These are phyloP conservation scores for Synanthedon tipuliformis DNA, from an alignment of 2,888 invertebrate genomes.

Conservation along the genomic window DNA sequence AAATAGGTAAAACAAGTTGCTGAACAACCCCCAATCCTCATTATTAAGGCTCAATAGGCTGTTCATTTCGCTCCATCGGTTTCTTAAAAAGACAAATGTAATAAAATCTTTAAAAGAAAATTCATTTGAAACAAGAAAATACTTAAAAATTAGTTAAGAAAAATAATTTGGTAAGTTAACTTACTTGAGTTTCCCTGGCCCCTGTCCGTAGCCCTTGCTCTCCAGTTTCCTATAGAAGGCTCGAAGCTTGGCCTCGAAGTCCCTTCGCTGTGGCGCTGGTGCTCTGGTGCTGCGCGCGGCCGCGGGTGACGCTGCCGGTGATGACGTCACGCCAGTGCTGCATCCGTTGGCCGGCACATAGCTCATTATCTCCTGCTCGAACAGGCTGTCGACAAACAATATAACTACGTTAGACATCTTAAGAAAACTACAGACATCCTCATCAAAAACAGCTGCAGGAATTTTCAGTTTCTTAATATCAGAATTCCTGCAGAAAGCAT, in stretches of 20 bases:
- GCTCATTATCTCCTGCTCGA: conserved; percentile 98
- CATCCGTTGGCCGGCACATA: conserved; percentile 80
- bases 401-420: too few relatives aligned
- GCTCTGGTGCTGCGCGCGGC: conserved; percentile 82
- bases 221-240: conserved; percentile 96
- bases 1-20: too few relatives aligned
- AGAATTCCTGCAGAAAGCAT: too few relatives aligned
- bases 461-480: too few relatives aligned
- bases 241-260: conserved; percentile 94
- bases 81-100: too few relatives aligned
- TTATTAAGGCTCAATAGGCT: too few relatives aligned
- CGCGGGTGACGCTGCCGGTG: conserved; percentile 85
- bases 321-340: conserved; percentile 71
- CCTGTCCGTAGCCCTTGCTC: conserved; percentile 96
- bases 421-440: too few relatives aligned
- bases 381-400: conserved; percentile 75
- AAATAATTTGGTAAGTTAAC: conserved; percentile 22
- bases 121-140: neutral
- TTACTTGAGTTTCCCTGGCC: conserved; percentile 96
- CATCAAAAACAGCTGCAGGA: too few relatives aligned
- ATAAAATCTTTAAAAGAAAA: neutral
- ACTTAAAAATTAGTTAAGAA: neutral
- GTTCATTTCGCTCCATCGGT: too few relatives aligned
- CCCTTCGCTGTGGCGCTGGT: conserved; percentile 90
- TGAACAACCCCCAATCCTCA: too few relatives aligned